Percentiles rank a stretch among this genome's conserved stretches.
Conservation (phyloP, 2,113 vertebrate species). For the Callionymus lyra region DNA sequence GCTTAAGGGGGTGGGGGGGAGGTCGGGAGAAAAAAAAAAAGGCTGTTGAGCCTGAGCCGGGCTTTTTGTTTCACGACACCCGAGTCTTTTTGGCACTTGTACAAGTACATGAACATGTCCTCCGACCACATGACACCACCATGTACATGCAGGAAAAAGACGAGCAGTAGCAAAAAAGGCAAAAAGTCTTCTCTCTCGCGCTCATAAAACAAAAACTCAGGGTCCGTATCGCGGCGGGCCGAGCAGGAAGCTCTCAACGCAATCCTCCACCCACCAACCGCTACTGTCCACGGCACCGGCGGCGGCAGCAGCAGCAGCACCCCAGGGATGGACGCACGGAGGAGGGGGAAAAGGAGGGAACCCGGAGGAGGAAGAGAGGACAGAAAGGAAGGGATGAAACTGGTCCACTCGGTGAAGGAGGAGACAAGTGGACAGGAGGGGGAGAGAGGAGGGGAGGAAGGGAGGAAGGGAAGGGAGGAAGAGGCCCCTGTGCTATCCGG, state of each 20-base stretch:
- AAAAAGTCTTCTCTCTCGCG: slow-evolving; percentile 65
- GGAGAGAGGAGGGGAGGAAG: slow-evolving; percentile 46
- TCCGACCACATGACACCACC: slow-evolving; percentile 65
- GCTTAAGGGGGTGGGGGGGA: no score
- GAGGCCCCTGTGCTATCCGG: slow-evolving; percentile 71
- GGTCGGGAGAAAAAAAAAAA: slow-evolving; percentile 14
- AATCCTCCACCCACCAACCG: slow-evolving; percentile 72
- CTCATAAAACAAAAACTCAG: slow-evolving; percentile 37
- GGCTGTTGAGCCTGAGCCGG: slow-evolving; percentile 55
- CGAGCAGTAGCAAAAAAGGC: slow-evolving; percentile 66
- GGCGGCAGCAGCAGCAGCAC: slow-evolving; percentile 52
- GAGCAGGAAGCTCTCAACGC: slow-evolving; percentile 66
- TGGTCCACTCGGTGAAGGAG: slow-evolving; percentile 48
- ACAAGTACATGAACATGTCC: slow-evolving; percentile 69
- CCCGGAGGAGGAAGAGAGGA: slow-evolving; percentile 71
- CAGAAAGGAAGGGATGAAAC: slow-evolving; percentile 42
- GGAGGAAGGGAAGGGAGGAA: slow-evolving; percentile 27
- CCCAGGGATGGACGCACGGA: slow-evolving; percentile 43
- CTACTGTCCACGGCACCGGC: slow-evolving; percentile 66
- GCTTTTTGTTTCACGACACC: slow-evolving; percentile 49
- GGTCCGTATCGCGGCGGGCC: slow-evolving; percentile 68
- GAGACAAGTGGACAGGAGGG: slow-evolving; percentile 58
- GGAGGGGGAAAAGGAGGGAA: slow-evolving; percentile 52
- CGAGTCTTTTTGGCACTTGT: slow-evolving; percentile 69
- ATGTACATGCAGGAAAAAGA: slow-evolving; percentile 71